phyloP scores from a whole-genome alignment of 2,888 invertebrate species.

The Conus canariensis region DNA sequence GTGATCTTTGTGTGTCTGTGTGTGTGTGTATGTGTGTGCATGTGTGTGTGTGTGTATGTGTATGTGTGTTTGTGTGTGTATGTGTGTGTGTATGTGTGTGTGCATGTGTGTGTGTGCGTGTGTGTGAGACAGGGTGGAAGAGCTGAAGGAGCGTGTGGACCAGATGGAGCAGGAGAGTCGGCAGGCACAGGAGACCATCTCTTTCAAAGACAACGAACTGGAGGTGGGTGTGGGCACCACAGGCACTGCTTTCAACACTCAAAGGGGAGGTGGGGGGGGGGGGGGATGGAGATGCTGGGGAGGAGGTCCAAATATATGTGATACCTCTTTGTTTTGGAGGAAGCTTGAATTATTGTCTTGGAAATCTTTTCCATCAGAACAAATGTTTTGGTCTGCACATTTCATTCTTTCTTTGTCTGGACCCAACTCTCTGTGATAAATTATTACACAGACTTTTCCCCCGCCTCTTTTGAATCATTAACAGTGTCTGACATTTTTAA shows the following conservation, averaged over 20 bases:
- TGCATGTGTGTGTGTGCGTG: not conserved
- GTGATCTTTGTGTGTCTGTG: not conserved
- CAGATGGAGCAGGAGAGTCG: slow-evolving; percentile 63
- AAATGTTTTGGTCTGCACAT: not conserved
- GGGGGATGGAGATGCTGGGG: not conserved
- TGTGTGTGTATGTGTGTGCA: not conserved
- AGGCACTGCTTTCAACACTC: too few species aligned
- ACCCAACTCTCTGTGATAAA: too few species aligned
- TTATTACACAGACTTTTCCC: too few species aligned
- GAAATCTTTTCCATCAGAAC: not conserved
- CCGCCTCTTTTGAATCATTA: too few species aligned
- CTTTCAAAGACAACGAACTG: slow-evolving; percentile 74
- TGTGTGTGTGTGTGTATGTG: not conserved
- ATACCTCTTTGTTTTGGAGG: too few species aligned
- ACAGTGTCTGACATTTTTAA: too few species aligned
- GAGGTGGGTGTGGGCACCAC: slow-evolving; percentile 60
- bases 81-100: not conserved
- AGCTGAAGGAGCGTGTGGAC: slow-evolving; percentile 66
- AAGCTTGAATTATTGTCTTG: too few species aligned
- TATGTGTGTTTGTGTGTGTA: not conserved
- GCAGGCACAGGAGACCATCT: slow-evolving; percentile 70
- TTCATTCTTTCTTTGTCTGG: not conserved
- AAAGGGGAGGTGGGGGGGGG: not conserved
- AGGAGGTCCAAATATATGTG: too few species aligned
- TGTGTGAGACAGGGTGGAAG: slow-evolving; percentile 61